Evolutionary conservation across 2,797 vertebrate species (phyloP).

Genomic region (Channallabes apus): DNA sequence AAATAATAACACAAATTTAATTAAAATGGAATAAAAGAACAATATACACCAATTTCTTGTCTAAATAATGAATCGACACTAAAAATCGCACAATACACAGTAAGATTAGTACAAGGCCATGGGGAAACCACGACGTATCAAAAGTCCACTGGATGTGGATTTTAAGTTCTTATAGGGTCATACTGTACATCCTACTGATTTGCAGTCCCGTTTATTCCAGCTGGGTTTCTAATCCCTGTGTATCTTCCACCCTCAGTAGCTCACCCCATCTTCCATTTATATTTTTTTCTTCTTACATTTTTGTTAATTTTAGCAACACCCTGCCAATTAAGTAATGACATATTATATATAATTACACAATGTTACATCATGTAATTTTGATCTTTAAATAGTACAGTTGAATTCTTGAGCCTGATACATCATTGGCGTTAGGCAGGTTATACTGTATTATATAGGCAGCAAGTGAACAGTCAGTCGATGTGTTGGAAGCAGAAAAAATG

Average conservation of each 20-base stretch:
- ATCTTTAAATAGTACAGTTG: not conserved
- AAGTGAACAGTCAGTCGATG: too few species aligned
- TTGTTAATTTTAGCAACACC: slow-evolving; percentile 64
- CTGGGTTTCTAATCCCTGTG: not conserved
- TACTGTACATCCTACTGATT: too few species aligned
- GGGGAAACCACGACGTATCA: not conserved
- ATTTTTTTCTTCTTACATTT: slow-evolving; percentile 56
- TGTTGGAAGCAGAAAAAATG: too few species aligned
- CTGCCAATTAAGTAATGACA: slow-evolving; percentile 41
- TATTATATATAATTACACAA: not conserved
- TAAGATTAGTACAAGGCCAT: not conserved
- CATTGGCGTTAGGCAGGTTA: not conserved
- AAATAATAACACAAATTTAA: too few species aligned
- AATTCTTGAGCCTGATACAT: not conserved
- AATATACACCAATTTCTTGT: not conserved
- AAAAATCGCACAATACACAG: not conserved
- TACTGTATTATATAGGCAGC: too few species aligned
- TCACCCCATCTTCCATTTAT: slow-evolving; percentile 56
- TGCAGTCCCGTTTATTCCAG: not conserved
- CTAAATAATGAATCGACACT: not conserved
- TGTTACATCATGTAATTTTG: not conserved
- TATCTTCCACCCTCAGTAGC: not conserved
- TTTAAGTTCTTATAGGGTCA: not conserved
- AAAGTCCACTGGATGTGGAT: not conserved
- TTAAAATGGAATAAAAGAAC: not conserved